Conservation (phyloP, 2,113 vertebrate genomes). For the Numida meleagris region DNA sequence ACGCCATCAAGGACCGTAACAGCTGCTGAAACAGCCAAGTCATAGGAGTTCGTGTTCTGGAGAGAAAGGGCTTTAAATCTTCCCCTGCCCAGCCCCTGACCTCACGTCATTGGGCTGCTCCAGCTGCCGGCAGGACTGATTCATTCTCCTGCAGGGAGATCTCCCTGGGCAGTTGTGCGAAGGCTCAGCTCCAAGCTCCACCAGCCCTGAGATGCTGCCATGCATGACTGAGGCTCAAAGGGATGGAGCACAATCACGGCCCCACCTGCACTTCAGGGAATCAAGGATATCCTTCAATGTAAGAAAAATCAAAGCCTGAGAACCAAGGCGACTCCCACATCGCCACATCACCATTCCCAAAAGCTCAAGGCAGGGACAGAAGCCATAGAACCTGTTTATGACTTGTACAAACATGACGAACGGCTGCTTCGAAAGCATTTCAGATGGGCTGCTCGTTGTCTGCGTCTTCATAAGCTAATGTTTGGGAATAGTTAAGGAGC, state of each 20-base stretch:
- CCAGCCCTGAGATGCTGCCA: fast-evolving
- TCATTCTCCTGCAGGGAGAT: background rate
- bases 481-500: conserved; percentile 62
- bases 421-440: background rate
- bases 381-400: background rate
- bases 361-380: background rate
- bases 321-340: background rate
- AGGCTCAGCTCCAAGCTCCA: background rate
- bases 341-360: background rate
- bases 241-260: background rate
- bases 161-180: background rate
- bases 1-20: fast-evolving
- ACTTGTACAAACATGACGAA: background rate
- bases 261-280: background rate
- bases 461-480: conserved; percentile 36
- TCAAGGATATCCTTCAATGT: background rate
- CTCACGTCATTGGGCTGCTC: background rate
- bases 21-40: background rate
- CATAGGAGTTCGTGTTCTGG: fast-evolving
- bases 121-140: background rate
- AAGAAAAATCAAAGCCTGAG: background rate
- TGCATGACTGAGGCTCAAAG: fast-evolving
- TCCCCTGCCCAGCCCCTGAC: background rate
- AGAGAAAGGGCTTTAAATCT: background rate
- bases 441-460: background rate